phyloP scores from a whole-genome alignment of 2,888 invertebrate genomes.

The Lochmaea capreae region DNA sequence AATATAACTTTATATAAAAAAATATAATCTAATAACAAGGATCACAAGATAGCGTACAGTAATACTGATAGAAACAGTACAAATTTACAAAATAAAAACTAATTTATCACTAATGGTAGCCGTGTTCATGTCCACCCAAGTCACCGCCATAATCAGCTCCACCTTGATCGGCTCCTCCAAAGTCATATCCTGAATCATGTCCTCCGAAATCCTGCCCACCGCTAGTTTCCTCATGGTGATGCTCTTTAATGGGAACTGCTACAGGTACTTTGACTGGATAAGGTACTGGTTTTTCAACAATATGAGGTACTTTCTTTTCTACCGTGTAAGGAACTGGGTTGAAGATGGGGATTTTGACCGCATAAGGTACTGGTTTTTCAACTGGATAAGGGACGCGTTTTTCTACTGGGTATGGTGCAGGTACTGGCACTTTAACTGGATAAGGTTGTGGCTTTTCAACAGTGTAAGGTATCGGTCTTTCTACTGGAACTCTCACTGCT shows the following conservation, averaged over 20 bases:
- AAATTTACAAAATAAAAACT: slow-evolving; percentile 43
- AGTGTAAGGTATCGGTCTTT: slow-evolving; percentile 78
- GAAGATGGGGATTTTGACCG: slow-evolving; percentile 71
- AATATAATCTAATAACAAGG: slow-evolving; percentile 55
- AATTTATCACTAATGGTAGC: slow-evolving; percentile 46
- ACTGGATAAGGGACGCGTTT: slow-evolving; percentile 75
- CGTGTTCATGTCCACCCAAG: slow-evolving; percentile 41
- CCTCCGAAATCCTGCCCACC: slow-evolving; percentile 49
- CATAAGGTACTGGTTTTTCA: slow-evolving; percentile 77
- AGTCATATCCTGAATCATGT: slow-evolving; percentile 23
- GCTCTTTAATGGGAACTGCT: slow-evolving; percentile 68
- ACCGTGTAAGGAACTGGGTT: slow-evolving; percentile 74
- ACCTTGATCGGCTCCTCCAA: slow-evolving; percentile 46
- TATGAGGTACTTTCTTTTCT: slow-evolving; percentile 61
- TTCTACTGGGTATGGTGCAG: slow-evolving; percentile 77
- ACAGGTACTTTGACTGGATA: slow-evolving; percentile 79
- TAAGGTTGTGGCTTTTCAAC: slow-evolving; percentile 84
- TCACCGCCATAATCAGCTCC: slow-evolving; percentile 48
- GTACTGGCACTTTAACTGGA: slow-evolving; percentile 79
- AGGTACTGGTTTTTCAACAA: slow-evolving; percentile 72
- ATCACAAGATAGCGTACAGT: slow-evolving; percentile 54
- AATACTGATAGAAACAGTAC: slow-evolving; percentile 57
- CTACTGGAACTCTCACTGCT: slow-evolving; percentile 76
- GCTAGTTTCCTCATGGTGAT: slow-evolving; percentile 46
- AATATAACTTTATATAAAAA: slow-evolving; percentile 25